Base-by-base conservation (phyloP, 64 coral and sea anemone genomes). In the Anthopleura sola region DNA sequence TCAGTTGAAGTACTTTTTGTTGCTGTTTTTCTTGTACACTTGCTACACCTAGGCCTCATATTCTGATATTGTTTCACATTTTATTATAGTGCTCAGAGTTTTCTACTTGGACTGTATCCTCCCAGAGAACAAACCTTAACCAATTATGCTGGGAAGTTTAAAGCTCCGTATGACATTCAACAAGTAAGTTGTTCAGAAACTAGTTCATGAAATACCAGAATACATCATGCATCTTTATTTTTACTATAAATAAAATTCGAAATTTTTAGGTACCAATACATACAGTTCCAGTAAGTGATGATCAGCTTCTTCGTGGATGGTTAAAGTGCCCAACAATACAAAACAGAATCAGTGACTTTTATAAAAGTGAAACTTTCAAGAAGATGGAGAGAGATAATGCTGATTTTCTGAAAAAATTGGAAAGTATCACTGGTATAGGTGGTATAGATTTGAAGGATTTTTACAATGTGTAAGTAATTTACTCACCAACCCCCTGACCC, bases 381-480 rank as follows among this genome's bases (percentile, higher is more conserved):
- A 74, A 64, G 19, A 85, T 85, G 32, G 86, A 94, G 38, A 68
- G 29, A 39, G 81, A 91, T 0, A 94, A 84, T 46, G 33, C 81
- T 33, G n/a, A 51, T 19, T 62, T 94, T 2, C 46, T 90, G 26
- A 88, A 87, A 47, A 58, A 37, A 15, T 66, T 94, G 31, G 86
- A 91, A 87, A 11, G n/a, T 26, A 56, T 88, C 14, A 78, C 90
- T 60, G 85, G 85, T 5, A 69, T 94, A 64, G 36, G 87, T 28
- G 68, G 88, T 14, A 91, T 94, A 51, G 54, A 60, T 46, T 83
- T 94, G 21, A 88, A 87, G 83, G 86, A 94, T 12, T 85, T 94
- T 83, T 91, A 94, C 31, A 94, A 94, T 91, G 93, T 94, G 93
- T 94, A 88, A 91, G 93, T 75, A 19, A 78, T 15, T 23, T 31